Percentiles rank a stretch among this genome's conserved stretches.
Conservation (phyloP, 2,797 vertebrate species). For the Acestrorhynchus altus region DNA sequence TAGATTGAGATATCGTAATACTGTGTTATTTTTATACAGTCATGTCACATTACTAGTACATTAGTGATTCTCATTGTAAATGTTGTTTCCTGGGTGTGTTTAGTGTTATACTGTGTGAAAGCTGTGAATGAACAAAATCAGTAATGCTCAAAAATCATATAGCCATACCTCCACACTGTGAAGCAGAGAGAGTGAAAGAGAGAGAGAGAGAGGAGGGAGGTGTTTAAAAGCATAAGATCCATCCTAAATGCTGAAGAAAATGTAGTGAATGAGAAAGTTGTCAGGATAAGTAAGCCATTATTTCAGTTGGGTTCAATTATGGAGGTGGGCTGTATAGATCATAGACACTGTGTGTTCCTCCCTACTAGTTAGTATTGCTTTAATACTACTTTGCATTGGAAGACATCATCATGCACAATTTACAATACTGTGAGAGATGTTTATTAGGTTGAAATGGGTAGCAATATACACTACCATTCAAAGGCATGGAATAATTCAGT, state of each 20-base stretch:
- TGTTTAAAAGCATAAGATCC: neutral
- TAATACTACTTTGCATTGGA: neutral
- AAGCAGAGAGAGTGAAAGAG: conserved; percentile 40
- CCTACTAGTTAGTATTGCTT: neutral
- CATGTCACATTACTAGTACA: conserved; percentile 4
- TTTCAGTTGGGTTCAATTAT: too few relatives aligned
- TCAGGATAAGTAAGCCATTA: conserved; percentile 32
- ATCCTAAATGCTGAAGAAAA: too few relatives aligned
- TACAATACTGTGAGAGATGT: neutral
- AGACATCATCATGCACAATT: neutral
- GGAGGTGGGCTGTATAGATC: neutral
- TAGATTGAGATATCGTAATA: neutral
- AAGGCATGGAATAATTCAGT: neutral
- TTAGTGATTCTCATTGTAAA: conserved; percentile 42
- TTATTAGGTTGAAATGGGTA: neutral
- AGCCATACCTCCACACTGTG: conserved; percentile 74
- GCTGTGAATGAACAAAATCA: conserved; percentile 58
- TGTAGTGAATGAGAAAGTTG: too few relatives aligned
- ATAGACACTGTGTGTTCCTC: neutral
- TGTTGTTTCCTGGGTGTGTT: conserved; percentile 43
- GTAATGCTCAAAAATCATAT: conserved; percentile 61
- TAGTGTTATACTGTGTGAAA: conserved; percentile 31
- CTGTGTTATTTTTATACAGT: conserved; percentile 34
- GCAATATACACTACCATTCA: neutral
- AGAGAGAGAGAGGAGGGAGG: neutral